Evolutionary conservation across 2,888 invertebrate genomes (phyloP).

Genomic region (Meiosimyza decipiens): DNA sequence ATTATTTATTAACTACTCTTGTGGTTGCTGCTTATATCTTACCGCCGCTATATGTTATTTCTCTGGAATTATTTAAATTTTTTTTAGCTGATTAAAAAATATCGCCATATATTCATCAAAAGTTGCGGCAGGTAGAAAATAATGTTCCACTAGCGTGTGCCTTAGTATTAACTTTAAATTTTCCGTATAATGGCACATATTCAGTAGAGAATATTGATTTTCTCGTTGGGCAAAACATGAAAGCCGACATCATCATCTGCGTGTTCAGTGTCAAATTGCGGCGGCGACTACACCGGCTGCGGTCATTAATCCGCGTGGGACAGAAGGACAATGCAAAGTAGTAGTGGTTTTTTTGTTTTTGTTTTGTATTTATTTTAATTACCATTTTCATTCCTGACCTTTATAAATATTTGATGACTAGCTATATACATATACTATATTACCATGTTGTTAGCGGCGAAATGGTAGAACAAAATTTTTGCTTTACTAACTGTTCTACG

Average conservation of each 20-base stretch:
- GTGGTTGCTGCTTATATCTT: not conserved
- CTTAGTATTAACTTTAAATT: not conserved
- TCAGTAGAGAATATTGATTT: slow-evolving; percentile 16
- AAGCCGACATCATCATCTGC: not conserved
- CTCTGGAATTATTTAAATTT: slow-evolving; percentile 22
- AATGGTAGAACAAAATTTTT: no score
- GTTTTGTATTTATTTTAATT: not conserved
- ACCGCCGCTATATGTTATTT: not conserved
- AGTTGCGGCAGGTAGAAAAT: not conserved
- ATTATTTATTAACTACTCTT: not conserved
- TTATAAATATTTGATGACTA: slow-evolving; percentile 20
- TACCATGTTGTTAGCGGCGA: no score
- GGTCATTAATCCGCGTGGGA: slow-evolving; percentile 14
- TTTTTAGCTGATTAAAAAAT: slow-evolving; percentile 24
- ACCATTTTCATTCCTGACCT: slow-evolving; percentile 15
- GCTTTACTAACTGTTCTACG: no score
- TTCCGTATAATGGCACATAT: not conserved
- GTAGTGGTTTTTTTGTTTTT: not conserved
- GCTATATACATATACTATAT: no score
- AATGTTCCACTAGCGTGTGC: slow-evolving; percentile 10
- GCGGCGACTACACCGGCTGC: not conserved
- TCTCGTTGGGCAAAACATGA: not conserved
- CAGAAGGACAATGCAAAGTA: slow-evolving; percentile 3
- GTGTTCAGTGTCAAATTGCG: not conserved
- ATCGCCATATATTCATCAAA: not conserved